These are phyloP conservation scores for Vanessa tameamea DNA, from an alignment of 1,140 invertebrate species.

Conservation along the genomic window DNA sequence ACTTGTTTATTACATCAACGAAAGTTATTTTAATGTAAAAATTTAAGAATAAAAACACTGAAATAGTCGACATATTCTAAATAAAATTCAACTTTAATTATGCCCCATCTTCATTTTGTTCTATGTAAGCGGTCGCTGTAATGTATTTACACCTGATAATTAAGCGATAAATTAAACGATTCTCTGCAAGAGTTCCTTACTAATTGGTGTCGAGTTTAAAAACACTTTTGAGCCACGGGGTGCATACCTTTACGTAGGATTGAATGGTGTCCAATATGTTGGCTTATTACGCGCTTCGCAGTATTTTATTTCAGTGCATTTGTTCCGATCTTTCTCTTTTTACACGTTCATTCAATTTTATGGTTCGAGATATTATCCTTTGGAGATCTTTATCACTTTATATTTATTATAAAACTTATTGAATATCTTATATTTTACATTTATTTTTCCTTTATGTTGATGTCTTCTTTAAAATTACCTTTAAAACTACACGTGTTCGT, in stretches of 20 bases:
- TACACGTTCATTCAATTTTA: slow-evolving; percentile 47
- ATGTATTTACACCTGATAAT: slow-evolving; percentile 27
- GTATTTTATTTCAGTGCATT: slow-evolving; percentile 45
- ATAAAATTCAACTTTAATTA: neutral
- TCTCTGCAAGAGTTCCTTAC: slow-evolving; percentile 21
- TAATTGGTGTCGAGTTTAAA: slow-evolving; percentile 30
- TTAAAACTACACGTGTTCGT: no score
- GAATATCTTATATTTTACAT: slow-evolving; percentile 29
- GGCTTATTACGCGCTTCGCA: slow-evolving; percentile 38
- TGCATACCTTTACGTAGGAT: slow-evolving; percentile 20
- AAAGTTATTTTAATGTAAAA: slow-evolving; percentile 16
- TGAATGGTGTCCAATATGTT: slow-evolving; percentile 37
- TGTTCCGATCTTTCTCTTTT: slow-evolving; percentile 43
- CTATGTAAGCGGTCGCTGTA: neutral
- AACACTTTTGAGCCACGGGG: slow-evolving; percentile 20
- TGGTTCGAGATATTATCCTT: slow-evolving; percentile 42
- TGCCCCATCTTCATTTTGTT: neutral
- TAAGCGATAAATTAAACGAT: slow-evolving; percentile 25
- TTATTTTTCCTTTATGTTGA: neutral
- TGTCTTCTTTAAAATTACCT: neutral
- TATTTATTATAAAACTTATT: slow-evolving; percentile 39
- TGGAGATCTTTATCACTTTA: slow-evolving; percentile 32
- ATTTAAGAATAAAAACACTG: neutral
- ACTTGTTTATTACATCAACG: slow-evolving; percentile 23
- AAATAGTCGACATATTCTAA: neutral